Evolutionary conservation across 1,140 invertebrate genomes (phyloP).

Genomic region (Hyposmocoma kahamanoa): DNA sequence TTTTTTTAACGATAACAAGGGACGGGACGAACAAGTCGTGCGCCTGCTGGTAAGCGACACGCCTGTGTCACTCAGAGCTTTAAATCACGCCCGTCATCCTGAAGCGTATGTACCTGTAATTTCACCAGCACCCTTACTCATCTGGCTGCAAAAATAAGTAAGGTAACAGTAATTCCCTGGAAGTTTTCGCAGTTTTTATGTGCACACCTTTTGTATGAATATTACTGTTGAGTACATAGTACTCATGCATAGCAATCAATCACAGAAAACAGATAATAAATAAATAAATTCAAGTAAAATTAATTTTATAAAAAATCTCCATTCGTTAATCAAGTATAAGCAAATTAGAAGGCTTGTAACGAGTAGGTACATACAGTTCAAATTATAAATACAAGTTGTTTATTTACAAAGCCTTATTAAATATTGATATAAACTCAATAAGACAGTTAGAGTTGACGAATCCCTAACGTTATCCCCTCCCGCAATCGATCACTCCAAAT

Average conservation of each 20-base stretch:
- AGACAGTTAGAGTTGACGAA: not conserved
- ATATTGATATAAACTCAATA: not conserved
- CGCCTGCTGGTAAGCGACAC: not conserved
- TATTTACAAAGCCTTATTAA: not conserved
- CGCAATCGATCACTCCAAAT: conserved; percentile 45
- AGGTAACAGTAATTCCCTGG: no score
- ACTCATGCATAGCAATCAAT: no score
- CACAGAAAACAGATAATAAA: no score
- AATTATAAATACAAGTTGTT: not conserved
- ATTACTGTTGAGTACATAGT: no score
- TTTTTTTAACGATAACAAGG: no score
- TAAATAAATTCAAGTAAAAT: no score
- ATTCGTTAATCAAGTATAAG: not conserved
- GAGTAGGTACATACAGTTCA: not conserved
- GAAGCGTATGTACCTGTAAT: not conserved
- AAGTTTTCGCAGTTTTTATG: no score
- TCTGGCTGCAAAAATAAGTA: no score
- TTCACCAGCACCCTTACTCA: not conserved
- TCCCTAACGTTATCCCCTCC: not conserved
- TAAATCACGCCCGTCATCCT: not conserved
- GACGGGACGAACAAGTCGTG: no score
- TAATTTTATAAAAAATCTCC: not conserved
- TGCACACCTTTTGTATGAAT: no score
- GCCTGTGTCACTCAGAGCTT: not conserved
- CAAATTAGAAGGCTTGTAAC: not conserved